Conservation (phyloP, 2,888 invertebrate genomes). For the Nycteola revayana region DNA sequence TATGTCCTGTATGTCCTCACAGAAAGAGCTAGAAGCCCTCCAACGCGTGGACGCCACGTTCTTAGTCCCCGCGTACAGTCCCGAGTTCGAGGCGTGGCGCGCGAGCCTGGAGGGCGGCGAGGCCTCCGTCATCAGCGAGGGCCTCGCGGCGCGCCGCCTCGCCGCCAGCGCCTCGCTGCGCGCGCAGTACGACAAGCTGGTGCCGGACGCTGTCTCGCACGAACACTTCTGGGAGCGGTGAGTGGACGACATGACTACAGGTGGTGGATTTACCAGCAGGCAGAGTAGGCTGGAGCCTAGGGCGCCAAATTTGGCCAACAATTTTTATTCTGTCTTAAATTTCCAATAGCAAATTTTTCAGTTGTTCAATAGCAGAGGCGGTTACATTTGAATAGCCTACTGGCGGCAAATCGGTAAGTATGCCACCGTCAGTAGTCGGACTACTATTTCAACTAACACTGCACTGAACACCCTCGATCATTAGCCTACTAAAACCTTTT, state of each 20-base stretch:
- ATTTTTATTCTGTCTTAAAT: background rate
- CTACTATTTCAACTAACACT: too few species aligned
- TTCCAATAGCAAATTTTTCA: too few species aligned
- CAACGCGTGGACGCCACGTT: conserved; percentile 89
- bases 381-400: too few species aligned
- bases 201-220: conserved; percentile 87
- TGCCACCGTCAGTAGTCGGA: too few species aligned
- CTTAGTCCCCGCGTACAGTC: conserved; percentile 84
- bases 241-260: conserved; percentile 12
- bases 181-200: conserved; percentile 84
- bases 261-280: too few species aligned
- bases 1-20: conserved; percentile 13
- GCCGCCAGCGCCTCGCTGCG: conserved; percentile 72
- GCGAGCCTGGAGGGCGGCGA: conserved; percentile 51
- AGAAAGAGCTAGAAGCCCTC: conserved; percentile 87
- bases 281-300: background rate
- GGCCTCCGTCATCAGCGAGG: conserved; percentile 38
- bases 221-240: conserved; percentile 91
- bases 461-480: too few species aligned
- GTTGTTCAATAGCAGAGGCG: too few species aligned
- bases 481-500: too few species aligned
- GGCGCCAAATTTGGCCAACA: background rate
- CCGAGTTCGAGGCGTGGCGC: conserved; percentile 72
- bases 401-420: too few species aligned
- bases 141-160: conserved; percentile 49